Percentiles rank a stretch among this genome's conserved stretches.
These are phyloP conservation scores for Drosophila mauritiana DNA, from an alignment of 1,140 invertebrate species.

Conservation along the genomic window DNA sequence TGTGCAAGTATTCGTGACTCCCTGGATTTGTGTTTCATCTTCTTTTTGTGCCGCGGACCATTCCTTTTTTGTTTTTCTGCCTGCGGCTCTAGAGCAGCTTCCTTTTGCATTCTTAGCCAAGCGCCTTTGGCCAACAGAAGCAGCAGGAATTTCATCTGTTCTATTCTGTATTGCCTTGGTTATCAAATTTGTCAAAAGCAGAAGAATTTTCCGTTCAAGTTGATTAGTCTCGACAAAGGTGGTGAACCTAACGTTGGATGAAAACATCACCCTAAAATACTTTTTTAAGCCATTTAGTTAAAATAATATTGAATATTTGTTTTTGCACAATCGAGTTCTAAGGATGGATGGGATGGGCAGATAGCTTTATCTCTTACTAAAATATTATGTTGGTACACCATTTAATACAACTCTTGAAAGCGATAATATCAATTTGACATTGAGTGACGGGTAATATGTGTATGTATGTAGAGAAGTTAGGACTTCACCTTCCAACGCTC, in stretches of 20 bases:
- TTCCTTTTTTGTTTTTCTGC: slow-evolving; percentile 45
- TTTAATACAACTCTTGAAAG: neutral
- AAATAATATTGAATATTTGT: no score
- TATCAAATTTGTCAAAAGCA: slow-evolving; percentile 45
- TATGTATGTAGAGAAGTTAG: neutral
- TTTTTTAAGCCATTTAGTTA: no score
- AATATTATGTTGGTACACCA: no score
- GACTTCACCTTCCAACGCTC: slow-evolving; percentile 10
- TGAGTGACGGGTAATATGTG: neutral
- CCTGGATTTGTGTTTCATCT: neutral
- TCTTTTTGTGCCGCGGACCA: slow-evolving; percentile 4
- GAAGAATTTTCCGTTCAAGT: slow-evolving; percentile 41
- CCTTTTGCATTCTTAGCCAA: slow-evolving; percentile 10
- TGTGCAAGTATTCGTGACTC: slow-evolving; percentile 4
- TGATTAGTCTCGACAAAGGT: slow-evolving; percentile 27
- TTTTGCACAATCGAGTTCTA: no score
- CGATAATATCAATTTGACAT: slow-evolving; percentile 7
- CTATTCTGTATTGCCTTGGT: neutral
- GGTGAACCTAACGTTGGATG: no score
- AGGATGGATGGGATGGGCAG: no score
- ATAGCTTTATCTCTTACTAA: no score
- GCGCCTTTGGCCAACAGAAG: slow-evolving; percentile 13
- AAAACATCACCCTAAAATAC: no score
- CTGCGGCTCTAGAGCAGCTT: slow-evolving; percentile 12
- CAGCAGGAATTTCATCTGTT: slow-evolving; percentile 13